These are phyloP conservation scores for Artemia franciscana DNA, from an alignment of 1,140 invertebrate genomes.

Conservation along the genomic window DNA sequence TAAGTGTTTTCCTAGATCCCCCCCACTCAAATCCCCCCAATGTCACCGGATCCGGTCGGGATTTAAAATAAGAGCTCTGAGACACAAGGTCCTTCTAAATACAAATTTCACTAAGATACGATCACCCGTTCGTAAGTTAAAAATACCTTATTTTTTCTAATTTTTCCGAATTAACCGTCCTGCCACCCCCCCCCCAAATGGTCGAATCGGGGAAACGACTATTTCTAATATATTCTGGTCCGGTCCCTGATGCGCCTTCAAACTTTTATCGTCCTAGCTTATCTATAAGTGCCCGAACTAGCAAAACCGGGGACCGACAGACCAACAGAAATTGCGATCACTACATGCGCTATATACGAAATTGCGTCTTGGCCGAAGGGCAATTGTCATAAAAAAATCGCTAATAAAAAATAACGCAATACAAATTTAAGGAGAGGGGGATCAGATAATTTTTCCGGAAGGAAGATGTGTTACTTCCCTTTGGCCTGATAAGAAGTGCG, in stretches of 20 bases:
- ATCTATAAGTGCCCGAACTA: not conserved
- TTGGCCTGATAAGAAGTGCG: too few species aligned
- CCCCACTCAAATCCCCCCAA: not conserved
- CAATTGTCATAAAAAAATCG: too few species aligned
- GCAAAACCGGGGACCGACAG: not conserved
- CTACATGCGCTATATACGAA: too few species aligned
- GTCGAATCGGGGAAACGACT: not conserved
- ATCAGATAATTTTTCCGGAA: not conserved
- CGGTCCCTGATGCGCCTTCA: not conserved
- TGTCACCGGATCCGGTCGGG: not conserved
- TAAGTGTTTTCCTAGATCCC: not conserved
- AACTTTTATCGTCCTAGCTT: not conserved
- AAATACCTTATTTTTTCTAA: too few species aligned
- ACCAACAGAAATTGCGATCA: not conserved
- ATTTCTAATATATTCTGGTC: not conserved
- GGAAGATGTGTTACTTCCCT: too few species aligned
- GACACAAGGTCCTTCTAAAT: not conserved
- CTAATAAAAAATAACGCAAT: not conserved
- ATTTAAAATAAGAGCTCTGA: not conserved
- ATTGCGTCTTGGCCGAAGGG: too few species aligned
- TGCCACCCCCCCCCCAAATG: too few species aligned
- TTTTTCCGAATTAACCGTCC: too few species aligned
- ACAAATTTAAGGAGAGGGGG: not conserved
- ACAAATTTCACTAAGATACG: too few species aligned
- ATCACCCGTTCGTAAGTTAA: too few species aligned